Evolutionary conservation across 2,797 vertebrate genomes (phyloP).

Genomic region (Dryobates pubescens): DNA sequence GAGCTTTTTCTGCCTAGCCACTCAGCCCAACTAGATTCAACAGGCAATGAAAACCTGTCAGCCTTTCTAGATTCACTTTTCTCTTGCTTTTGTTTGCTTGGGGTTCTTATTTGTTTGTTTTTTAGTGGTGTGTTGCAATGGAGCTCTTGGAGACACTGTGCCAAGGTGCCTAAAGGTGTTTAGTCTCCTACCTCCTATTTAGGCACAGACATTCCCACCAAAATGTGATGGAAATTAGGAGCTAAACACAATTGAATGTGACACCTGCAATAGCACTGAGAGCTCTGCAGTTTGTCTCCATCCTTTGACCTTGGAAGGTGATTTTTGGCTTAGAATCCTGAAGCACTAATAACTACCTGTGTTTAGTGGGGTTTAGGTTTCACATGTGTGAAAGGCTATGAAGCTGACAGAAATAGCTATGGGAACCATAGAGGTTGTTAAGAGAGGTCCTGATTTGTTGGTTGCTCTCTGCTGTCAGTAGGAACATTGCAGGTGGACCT

Average conservation of each 20-base stretch:
- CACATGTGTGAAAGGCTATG: neutral
- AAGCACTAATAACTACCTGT: neutral
- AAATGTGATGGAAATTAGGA: neutral
- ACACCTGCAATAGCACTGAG: neutral
- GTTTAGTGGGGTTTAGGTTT: neutral
- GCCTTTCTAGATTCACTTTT: too few relatives aligned
- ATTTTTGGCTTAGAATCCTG: neutral
- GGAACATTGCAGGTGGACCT: neutral
- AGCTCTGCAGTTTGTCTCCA: neutral
- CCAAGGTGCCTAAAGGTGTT: too few relatives aligned
- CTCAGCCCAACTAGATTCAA: too few relatives aligned
- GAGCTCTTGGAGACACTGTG: too few relatives aligned
- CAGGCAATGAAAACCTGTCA: too few relatives aligned
- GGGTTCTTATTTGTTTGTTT: too few relatives aligned
- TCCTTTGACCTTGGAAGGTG: neutral
- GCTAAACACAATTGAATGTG: neutral
- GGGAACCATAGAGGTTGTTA: neutral
- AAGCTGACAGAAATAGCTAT: neutral
- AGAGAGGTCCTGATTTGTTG: neutral
- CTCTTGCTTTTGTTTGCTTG: too few relatives aligned
- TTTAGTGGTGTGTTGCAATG: too few relatives aligned
- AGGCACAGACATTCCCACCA: neutral
- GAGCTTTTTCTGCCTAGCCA: too few relatives aligned
- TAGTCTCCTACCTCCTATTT: neutral
- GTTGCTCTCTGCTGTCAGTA: rapidly evolving